phyloP scores from a whole-genome alignment of 1,140 invertebrate species.

The Zelostemma sp. region DNA sequence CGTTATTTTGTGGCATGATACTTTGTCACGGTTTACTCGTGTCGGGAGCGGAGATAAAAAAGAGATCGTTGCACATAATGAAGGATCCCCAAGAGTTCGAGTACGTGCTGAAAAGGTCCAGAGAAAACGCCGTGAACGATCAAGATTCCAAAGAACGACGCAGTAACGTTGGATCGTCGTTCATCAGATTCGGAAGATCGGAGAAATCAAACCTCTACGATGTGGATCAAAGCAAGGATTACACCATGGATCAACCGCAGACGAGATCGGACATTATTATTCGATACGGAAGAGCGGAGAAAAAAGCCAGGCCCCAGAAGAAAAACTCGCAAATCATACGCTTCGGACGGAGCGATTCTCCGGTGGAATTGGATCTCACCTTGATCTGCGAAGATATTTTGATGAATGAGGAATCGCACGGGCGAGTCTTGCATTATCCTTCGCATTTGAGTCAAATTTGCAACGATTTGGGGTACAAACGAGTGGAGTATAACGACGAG shows the following conservation, averaged over 20 bases:
- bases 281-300: constrained; percentile 58
- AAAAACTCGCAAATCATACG: constrained; percentile 53
- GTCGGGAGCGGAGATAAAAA: constrained; percentile 40
- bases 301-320: constrained; percentile 37
- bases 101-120: constrained; percentile 52
- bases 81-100: constrained; percentile 51
- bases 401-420: constrained; percentile 15
- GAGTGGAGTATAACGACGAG: constrained; percentile 28
- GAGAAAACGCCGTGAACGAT: constrained; percentile 33
- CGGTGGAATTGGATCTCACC: constrained; percentile 34
- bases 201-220: constrained; percentile 26
- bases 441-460: constrained; percentile 50
- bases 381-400: constrained; percentile 47
- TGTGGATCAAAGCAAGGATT: constrained; percentile 14
- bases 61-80: constrained; percentile 28
- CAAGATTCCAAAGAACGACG: constrained; percentile 61
- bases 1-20: constrained; percentile 46
- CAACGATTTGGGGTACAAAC: constrained; percentile 29
- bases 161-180: constrained; percentile 56
- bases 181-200: constrained; percentile 62
- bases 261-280: constrained; percentile 62
- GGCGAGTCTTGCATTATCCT: constrained; percentile 32
- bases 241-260: constrained; percentile 42
- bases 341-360: constrained; percentile 48
- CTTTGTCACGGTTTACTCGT: constrained; percentile 43